A percentile compares a stretch with the other conserved stretches of the same genome.
Evolutionary conservation across 1,140 invertebrate species (phyloP).

Genomic region (Antheraea mylitta): DNA sequence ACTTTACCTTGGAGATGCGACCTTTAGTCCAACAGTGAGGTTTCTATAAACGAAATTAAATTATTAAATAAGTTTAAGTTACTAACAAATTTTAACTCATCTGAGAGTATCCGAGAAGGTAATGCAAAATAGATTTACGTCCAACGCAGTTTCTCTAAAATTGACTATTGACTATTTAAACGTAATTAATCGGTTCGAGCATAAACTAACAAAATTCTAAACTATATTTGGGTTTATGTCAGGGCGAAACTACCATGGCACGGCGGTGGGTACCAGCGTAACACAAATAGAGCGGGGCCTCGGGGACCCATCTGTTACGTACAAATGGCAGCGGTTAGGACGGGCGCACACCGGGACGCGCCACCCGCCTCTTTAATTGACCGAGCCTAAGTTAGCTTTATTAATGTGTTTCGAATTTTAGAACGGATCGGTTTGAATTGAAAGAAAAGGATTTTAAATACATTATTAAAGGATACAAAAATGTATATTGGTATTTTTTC

Average conservation of each 20-base stretch:
- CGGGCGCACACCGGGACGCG: conserved; percentile 21
- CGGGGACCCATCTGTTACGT: conserved; percentile 40
- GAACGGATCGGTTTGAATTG: conserved; percentile 8
- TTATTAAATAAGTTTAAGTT: too few relatives aligned
- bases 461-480: neutral
- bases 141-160: too few relatives aligned
- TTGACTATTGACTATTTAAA: neutral
- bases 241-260: conserved; percentile 10
- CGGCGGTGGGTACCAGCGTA: conserved; percentile 15
- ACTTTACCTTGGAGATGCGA: too few relatives aligned
- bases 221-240: conserved; percentile 25
- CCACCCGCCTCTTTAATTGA: conserved; percentile 22
- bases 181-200: neutral
- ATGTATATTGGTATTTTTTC: neutral
- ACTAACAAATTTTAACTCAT: too few relatives aligned
- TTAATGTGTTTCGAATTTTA: conserved; percentile 26
- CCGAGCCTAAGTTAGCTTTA: conserved; percentile 22
- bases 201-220: conserved; percentile 3
- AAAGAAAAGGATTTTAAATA: neutral
- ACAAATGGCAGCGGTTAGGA: conserved; percentile 30
- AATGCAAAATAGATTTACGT: too few relatives aligned
- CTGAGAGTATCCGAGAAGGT: too few relatives aligned
- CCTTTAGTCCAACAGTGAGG: too few relatives aligned
- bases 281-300: conserved; percentile 34
- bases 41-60: too few relatives aligned